A percentile compares a stretch with the other conserved stretches of the same genome.
Conservation (phyloP, 2,888 invertebrate species). For the Hyposoter dolosus region DNA sequence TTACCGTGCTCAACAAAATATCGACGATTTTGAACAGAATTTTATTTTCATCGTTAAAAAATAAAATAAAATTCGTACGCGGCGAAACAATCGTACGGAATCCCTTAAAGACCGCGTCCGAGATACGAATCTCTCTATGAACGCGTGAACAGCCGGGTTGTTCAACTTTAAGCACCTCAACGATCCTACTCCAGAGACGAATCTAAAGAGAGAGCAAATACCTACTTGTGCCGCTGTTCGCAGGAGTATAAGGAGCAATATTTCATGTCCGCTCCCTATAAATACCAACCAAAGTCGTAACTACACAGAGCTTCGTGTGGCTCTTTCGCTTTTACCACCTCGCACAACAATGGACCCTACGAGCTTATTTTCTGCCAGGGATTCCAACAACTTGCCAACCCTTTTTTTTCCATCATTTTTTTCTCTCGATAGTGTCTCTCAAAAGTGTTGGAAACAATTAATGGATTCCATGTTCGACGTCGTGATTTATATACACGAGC, state of each 20-base stretch:
- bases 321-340: conserved; percentile 24
- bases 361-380: conserved; percentile 1
- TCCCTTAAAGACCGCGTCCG: neutral
- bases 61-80: neutral
- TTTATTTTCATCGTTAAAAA: neutral
- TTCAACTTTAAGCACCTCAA: conserved; percentile 62
- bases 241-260: conserved; percentile 56
- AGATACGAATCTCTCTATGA: conserved; percentile 68
- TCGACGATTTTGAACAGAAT: no score
- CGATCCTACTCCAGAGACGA: conserved; percentile 61
- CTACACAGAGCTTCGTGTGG: conserved; percentile 20
- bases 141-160: conserved; percentile 61
- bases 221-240: conserved; percentile 44
- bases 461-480: neutral
- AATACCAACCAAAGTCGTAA: conserved; percentile 44
- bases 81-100: neutral
- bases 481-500: neutral
- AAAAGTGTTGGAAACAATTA: neutral
- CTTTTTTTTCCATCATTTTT: neutral
- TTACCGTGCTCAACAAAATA: no score
- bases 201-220: conserved; percentile 64
- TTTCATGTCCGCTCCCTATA: conserved; percentile 67
- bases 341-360: conserved; percentile 36
- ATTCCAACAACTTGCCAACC: conserved; percentile 1
- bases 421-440: neutral